phyloP scores from a whole-genome alignment of 2,888 invertebrate genomes.

The Trilocha varians region DNA sequence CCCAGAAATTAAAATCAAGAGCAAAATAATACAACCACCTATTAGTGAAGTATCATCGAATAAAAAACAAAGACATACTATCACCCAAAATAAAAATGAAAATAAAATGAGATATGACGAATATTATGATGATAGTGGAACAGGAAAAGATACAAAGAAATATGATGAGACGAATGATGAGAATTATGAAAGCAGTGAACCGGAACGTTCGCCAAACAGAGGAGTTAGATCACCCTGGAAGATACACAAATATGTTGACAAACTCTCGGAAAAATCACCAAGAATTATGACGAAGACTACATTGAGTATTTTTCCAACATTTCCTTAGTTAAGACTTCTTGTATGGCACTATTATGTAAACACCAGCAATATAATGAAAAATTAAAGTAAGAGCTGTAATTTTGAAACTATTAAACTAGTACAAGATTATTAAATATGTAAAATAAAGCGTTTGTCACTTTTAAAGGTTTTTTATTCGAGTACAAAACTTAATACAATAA shows the following conservation, averaged over 20 bases:
- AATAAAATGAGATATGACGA: slow-evolving; percentile 29
- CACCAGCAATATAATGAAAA: background rate
- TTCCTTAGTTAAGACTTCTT: slow-evolving; percentile 35
- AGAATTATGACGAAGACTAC: slow-evolving; percentile 23
- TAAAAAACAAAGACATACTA: slow-evolving; percentile 19
- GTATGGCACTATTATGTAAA: too few species aligned
- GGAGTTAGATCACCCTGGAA: slow-evolving; percentile 33
- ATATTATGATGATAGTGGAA: slow-evolving; percentile 35
- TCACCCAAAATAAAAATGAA: slow-evolving; percentile 13
- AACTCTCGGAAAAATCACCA: slow-evolving; percentile 25
- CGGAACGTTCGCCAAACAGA: slow-evolving; percentile 19
- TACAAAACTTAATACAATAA: background rate
- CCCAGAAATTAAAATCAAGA: slow-evolving; percentile 18
- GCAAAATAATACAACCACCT: slow-evolving; percentile 17
- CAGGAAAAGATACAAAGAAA: slow-evolving; percentile 13
- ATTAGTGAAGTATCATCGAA: slow-evolving; percentile 7
- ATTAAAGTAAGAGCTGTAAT: background rate
- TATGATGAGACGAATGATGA: slow-evolving; percentile 30
- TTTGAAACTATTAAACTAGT: background rate
- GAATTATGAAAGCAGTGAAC: slow-evolving; percentile 32
- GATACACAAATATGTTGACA: slow-evolving; percentile 21
- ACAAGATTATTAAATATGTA: background rate
- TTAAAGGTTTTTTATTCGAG: background rate
- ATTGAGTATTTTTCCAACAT: slow-evolving; percentile 38
- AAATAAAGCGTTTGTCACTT: background rate